A percentile compares a stretch with the other conserved stretches of the same genome.
phyloP scores from a whole-genome alignment of 2,113 vertebrate genomes.

The Triplophysa rosa region DNA sequence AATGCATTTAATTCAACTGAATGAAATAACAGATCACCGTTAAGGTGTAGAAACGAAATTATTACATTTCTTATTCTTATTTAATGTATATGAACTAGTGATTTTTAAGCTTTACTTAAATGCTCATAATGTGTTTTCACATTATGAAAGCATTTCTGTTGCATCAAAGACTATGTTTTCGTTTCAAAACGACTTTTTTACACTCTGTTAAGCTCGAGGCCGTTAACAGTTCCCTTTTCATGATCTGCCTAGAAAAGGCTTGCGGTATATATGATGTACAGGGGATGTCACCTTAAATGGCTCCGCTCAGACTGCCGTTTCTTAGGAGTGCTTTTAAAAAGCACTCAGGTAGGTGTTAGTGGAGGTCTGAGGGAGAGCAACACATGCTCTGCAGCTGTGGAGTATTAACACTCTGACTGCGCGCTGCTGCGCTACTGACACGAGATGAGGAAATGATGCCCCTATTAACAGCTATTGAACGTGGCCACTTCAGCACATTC shows the following conservation, averaged over 20 bases:
- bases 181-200: not conserved
- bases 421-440: constrained; percentile 38
- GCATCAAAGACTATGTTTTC: not conserved
- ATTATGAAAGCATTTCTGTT: too few species aligned
- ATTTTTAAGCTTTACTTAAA: too few species aligned
- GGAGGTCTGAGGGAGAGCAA: constrained; percentile 26
- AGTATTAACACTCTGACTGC: constrained; percentile 43
- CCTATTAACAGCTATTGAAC: constrained; percentile 32
- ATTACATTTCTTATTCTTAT: too few species aligned
- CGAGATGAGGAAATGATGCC: constrained; percentile 20
- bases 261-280: constrained; percentile 23
- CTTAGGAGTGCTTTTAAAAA: constrained; percentile 33
- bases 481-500: constrained; percentile 2
- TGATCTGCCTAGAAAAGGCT: not conserved
- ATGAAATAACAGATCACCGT: too few species aligned
- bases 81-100: too few species aligned
- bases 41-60: too few species aligned
- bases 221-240: not conserved
- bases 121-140: too few species aligned
- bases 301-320: constrained; percentile 30
- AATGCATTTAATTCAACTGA: too few species aligned
- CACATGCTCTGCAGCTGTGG: constrained; percentile 55
- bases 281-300: constrained; percentile 32
- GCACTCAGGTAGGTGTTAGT: constrained; percentile 37
- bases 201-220: not conserved